Conservation (phyloP, 2,888 invertebrate genomes). For the Portevinia maculata region DNA sequence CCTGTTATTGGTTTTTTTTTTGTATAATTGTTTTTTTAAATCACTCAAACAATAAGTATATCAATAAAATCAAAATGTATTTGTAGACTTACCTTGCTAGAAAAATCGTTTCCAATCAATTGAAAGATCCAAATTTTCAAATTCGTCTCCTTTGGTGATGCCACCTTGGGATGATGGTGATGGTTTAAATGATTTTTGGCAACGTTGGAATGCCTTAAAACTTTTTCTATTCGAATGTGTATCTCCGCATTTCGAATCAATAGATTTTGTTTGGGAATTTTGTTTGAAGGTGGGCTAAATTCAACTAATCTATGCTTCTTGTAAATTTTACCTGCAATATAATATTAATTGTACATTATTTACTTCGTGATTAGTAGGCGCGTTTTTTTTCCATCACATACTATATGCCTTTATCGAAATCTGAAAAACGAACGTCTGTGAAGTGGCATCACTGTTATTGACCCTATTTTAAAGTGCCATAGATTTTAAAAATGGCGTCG, state of each 20-base stretch:
- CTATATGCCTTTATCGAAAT: too few species aligned
- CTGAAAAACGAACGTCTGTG: too few species aligned
- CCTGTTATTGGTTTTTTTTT: constrained; percentile 80
- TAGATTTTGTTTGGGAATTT: constrained; percentile 84
- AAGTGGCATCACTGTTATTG: too few species aligned
- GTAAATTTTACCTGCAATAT: constrained; percentile 88
- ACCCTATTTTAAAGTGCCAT: too few species aligned
- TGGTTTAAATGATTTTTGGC: constrained; percentile 2
- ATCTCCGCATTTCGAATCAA: constrained; percentile 91
- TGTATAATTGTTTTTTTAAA: constrained; percentile 22
- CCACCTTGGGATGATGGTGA: constrained; percentile 22
- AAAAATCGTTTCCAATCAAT: constrained; percentile 77
- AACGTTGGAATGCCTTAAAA: constrained; percentile 20
- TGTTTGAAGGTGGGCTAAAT: constrained; percentile 89
- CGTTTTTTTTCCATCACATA: too few species aligned
- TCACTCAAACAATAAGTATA: background rate
- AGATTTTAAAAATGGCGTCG: too few species aligned
- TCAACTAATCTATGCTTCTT: constrained; percentile 94
- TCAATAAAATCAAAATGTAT: background rate
- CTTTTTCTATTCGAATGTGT: constrained; percentile 85
- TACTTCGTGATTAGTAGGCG: too few species aligned
- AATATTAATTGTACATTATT: background rate
- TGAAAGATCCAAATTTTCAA: constrained; percentile 81
- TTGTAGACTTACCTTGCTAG: constrained; percentile 77
- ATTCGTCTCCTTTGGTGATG: constrained; percentile 70